These are phyloP conservation scores for Pheucticus melanocephalus DNA, from an alignment of 2,113 vertebrate genomes.

Conservation along the genomic window DNA sequence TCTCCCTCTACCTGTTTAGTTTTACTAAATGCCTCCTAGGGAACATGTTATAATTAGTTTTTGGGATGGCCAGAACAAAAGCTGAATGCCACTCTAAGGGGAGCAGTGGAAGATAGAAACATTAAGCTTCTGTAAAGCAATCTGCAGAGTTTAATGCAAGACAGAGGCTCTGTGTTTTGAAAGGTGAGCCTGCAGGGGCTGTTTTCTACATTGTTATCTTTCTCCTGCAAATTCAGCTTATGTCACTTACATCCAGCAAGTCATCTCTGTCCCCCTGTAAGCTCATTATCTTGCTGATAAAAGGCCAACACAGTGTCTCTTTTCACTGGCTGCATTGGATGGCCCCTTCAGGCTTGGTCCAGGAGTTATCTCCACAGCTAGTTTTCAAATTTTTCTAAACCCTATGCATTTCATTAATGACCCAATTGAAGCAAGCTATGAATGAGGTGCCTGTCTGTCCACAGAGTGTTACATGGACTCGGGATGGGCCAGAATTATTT, in stretches of 20 bases:
- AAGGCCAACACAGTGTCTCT: neutral
- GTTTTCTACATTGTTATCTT: neutral
- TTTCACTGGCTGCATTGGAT: neutral
- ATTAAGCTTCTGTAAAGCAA: constrained; percentile 10
- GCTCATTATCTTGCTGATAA: neutral
- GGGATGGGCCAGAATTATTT: constrained; percentile 8
- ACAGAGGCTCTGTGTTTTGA: neutral
- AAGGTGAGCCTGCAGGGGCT: constrained; percentile 17
- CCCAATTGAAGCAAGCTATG: neutral
- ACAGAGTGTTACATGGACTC: neutral
- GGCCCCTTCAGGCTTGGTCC: neutral
- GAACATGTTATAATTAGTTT: neutral
- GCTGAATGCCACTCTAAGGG: neutral
- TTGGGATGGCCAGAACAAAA: neutral
- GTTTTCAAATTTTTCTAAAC: constrained; percentile 19
- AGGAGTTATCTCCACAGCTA: neutral
- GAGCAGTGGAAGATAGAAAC: neutral
- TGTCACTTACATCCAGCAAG: neutral
- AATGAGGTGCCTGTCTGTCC: constrained; percentile 19
- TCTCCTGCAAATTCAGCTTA: neutral
- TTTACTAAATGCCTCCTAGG: constrained; percentile 10
- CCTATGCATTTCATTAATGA: neutral
- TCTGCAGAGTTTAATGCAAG: neutral
- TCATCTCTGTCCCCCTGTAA: neutral
- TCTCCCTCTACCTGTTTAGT: neutral